Percentiles rank a stretch among this genome's conserved stretches.
These are phyloP conservation scores for Oreochromis spilurus DNA, from an alignment of 2,113 vertebrate genomes.

Conservation along the genomic window DNA sequence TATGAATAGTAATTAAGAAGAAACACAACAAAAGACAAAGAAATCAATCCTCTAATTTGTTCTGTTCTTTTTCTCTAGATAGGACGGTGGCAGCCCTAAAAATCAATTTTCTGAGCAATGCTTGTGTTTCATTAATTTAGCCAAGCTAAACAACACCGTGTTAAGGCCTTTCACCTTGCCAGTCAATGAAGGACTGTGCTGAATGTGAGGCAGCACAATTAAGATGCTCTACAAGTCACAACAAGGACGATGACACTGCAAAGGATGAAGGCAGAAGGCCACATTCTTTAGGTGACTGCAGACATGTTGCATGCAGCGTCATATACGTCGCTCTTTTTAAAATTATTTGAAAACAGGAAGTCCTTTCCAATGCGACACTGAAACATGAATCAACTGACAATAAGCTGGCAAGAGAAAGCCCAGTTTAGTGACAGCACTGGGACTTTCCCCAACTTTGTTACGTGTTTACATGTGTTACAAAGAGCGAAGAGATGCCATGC, in stretches of 20 bases:
- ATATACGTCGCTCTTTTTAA: constrained; percentile 1
- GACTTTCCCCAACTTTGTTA: not conserved
- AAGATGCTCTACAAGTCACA: not conserved
- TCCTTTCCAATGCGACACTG: not conserved
- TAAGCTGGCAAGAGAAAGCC: not conserved
- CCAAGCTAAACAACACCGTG: constrained; percentile 6
- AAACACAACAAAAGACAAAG: not conserved
- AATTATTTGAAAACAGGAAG: constrained; percentile 28
- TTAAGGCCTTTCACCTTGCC: not conserved
- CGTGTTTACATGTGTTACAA: not conserved
- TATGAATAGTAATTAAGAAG: not conserved
- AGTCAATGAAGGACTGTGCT: not conserved
- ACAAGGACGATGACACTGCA: not conserved
- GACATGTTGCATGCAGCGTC: not conserved
- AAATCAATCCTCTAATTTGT: constrained; percentile 15
- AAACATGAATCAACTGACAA: constrained; percentile 28
- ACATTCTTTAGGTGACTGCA: not conserved
- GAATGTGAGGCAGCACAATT: not conserved
- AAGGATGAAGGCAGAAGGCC: not conserved
- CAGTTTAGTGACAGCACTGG: not conserved
- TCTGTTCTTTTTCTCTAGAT: not conserved
- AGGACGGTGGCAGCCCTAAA: not conserved
- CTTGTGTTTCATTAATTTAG: constrained; percentile 18
- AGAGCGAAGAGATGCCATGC: not conserved
- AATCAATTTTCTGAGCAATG: constrained; percentile 21